Evolutionary conservation across 2,113 vertebrate species (phyloP).

Genomic region (Rafetus swinhoei): DNA sequence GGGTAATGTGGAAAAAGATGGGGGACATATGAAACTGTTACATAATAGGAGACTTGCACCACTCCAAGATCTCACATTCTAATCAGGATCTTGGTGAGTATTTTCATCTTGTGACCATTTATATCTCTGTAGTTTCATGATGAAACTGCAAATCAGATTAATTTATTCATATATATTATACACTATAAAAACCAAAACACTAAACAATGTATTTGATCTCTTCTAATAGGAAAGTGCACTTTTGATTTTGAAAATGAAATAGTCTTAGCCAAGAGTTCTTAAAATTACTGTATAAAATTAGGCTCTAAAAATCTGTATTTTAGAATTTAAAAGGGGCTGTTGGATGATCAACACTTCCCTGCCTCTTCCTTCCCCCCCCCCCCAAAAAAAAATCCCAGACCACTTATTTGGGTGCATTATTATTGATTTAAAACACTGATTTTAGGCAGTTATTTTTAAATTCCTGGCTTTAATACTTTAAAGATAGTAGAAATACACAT

Average conservation of each 20-base stretch:
- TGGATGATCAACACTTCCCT: background rate
- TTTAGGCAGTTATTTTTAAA: fast-evolving
- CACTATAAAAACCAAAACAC: background rate
- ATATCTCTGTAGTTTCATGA: background rate
- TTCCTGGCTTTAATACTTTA: background rate
- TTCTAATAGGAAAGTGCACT: background rate
- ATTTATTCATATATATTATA: background rate
- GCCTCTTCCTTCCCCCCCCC: no score
- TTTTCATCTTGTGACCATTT: background rate
- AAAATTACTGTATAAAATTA: background rate
- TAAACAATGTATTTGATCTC: background rate
- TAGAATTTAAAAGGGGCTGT: background rate
- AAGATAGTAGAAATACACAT: background rate
- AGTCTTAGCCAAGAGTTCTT: background rate
- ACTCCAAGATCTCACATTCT: background rate
- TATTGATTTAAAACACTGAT: background rate
- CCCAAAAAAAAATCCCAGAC: background rate
- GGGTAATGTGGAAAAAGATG: background rate
- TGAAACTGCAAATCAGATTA: background rate
- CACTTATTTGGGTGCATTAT: background rate
- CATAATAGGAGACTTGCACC: background rate
- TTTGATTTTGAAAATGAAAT: background rate
- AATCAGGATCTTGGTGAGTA: fast-evolving
- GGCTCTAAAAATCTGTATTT: background rate
- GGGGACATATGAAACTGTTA: background rate